A percentile compares a stretch with the other conserved stretches of the same genome.
These are phyloP conservation scores for Styela plicata DNA, from an alignment of 23 tunicate genomes.

Conservation along the genomic window DNA sequence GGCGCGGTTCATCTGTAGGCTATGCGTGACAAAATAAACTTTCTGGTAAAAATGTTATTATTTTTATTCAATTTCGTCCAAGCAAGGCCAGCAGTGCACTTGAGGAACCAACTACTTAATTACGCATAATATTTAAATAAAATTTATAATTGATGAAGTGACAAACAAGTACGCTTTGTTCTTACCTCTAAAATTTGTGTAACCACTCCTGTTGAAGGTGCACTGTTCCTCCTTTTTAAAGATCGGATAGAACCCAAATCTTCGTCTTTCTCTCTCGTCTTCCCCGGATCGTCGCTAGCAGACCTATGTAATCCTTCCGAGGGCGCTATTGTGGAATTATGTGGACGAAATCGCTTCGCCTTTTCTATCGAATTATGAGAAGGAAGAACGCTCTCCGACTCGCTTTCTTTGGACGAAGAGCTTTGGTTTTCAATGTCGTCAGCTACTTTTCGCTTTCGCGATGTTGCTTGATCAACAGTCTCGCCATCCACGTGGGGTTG, in stretches of 20 bases:
- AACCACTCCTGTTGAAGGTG: slow-evolving; percentile 13
- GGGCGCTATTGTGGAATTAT: neutral
- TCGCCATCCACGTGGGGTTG: neutral
- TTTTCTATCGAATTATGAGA: neutral
- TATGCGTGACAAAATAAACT: too few relatives aligned
- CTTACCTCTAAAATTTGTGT: slow-evolving; percentile 11
- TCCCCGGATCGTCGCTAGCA: slow-evolving; percentile 25
- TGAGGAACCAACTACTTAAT: too few relatives aligned
- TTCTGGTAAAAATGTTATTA: too few relatives aligned
- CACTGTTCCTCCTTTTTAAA: slow-evolving; percentile 37
- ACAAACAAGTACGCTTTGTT: too few relatives aligned
- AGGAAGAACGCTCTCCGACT: neutral
- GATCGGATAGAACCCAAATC: neutral
- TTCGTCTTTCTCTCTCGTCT: slow-evolving; percentile 8
- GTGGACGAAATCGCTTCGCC: slow-evolving; percentile 1
- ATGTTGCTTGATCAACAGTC: neutral
- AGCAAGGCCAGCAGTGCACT: too few relatives aligned
- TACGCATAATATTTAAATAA: too few relatives aligned
- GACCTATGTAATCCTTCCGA: slow-evolving; percentile 28
- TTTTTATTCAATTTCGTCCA: too few relatives aligned
- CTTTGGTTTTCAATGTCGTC: neutral
- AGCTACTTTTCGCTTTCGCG: slow-evolving; percentile 17
- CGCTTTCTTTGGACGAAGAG: neutral
- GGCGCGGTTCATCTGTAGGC: too few relatives aligned
- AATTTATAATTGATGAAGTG: too few relatives aligned